Conservation (phyloP, 2,888 invertebrate genomes). For the Corythucha ciliata region DNA sequence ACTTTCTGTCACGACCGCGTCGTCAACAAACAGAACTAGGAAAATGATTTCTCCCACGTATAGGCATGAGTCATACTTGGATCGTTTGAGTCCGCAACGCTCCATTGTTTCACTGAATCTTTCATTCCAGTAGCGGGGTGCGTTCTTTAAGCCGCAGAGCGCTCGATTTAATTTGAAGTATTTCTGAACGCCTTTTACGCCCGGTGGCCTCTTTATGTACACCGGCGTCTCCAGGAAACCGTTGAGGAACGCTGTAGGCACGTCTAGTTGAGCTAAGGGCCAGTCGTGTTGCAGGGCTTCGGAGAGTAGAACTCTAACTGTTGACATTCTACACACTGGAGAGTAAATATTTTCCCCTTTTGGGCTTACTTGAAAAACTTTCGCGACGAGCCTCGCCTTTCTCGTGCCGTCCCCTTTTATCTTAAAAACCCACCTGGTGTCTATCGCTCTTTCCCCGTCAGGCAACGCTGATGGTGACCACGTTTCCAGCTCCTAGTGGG, state of each 20-base stretch:
- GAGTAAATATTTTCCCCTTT: no score
- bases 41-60: constrained; percentile 9
- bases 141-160: background rate
- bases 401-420: constrained; percentile 23
- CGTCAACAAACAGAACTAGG: constrained; percentile 20
- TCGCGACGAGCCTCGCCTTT: constrained; percentile 27
- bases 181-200: constrained; percentile 7
- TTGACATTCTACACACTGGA: constrained; percentile 14
- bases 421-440: constrained; percentile 26
- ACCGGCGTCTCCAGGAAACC: constrained; percentile 5
- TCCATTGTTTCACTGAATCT: constrained; percentile 15
- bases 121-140: constrained; percentile 23
- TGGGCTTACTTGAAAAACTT: constrained; percentile 27
- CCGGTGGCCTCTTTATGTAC: constrained; percentile 22
- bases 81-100: constrained; percentile 16
- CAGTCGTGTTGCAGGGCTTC: background rate
- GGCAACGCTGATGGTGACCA: constrained; percentile 22
- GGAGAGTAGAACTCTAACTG: constrained; percentile 17
- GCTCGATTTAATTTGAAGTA: constrained; percentile 6
- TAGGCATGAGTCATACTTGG: constrained; percentile 11
- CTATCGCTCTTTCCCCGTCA: constrained; percentile 16
- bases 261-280: constrained; percentile 5
- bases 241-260: constrained; percentile 13
- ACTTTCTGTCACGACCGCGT: constrained; percentile 18
- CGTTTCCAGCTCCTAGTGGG: constrained; percentile 25